A percentile compares a stretch with the other conserved stretches of the same genome.
Conservation (phyloP, 2,888 invertebrate genomes). For the Leptopilina drosophilae region DNA sequence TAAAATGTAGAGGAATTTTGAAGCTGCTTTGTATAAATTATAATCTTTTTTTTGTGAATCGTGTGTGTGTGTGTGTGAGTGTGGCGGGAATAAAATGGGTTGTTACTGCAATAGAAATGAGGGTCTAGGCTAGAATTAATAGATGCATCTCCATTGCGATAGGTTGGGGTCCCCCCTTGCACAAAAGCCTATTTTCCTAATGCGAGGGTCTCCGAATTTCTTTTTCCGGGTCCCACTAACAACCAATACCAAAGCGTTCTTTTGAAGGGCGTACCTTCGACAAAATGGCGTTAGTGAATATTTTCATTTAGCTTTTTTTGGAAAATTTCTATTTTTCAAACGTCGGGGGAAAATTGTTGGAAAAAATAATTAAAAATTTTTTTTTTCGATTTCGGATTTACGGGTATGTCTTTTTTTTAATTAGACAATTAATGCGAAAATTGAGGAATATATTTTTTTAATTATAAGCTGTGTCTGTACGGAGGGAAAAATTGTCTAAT, state of each 20-base stretch:
- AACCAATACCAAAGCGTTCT: constrained; percentile 41
- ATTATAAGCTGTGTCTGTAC: too few species aligned
- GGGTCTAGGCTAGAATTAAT: constrained; percentile 34
- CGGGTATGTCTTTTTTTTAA: not conserved
- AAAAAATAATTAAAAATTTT: not conserved
- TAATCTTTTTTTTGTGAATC: too few species aligned
- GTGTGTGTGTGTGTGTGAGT: too few species aligned
- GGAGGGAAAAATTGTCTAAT: too few species aligned
- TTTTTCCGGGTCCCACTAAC: constrained; percentile 39
- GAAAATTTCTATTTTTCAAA: not conserved
- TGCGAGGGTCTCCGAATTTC: constrained; percentile 42
- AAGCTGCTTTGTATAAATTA: not conserved
- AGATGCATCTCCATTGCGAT: constrained; percentile 22
- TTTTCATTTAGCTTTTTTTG: not conserved
- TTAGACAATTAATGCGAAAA: too few species aligned
- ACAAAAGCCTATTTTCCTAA: constrained; percentile 43
- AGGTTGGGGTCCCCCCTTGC: constrained; percentile 20
- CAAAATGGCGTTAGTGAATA: constrained; percentile 41
- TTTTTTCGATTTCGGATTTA: not conserved
- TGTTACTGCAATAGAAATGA: not conserved
- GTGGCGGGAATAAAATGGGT: not conserved
- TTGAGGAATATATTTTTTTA: too few species aligned
- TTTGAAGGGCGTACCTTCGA: constrained; percentile 43
- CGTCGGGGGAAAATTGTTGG: too few species aligned
- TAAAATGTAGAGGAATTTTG: not conserved